Evolutionary conservation across 1,140 invertebrate genomes (phyloP).

Genomic region (Venturia canescens): DNA sequence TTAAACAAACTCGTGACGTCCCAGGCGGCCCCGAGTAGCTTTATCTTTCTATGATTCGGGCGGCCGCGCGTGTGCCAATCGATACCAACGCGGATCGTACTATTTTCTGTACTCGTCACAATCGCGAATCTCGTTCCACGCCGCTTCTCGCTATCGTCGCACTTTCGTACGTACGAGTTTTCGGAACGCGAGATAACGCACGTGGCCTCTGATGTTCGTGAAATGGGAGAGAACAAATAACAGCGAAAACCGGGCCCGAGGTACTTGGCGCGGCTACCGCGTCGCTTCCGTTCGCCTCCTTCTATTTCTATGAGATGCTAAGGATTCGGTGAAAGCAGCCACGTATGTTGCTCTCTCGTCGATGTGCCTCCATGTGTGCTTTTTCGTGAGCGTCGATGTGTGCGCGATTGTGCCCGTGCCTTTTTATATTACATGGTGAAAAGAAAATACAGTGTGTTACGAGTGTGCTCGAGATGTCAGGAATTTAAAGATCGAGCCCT

Average conservation of each 20-base stretch:
- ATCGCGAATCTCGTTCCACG: not conserved
- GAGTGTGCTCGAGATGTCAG: not conserved
- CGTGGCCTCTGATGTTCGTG: not conserved
- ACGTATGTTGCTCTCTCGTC: not conserved
- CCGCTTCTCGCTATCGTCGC: not conserved
- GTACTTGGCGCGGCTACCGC: too few relatives aligned
- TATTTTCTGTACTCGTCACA: too few relatives aligned
- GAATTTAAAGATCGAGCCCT: not conserved
- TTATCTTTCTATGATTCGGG: not conserved
- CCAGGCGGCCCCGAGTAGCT: not conserved
- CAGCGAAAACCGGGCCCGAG: too few relatives aligned
- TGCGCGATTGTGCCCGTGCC: too few relatives aligned
- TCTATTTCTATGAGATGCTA: not conserved
- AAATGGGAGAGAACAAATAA: not conserved
- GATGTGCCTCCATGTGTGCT: not conserved
- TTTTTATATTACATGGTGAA: not conserved
- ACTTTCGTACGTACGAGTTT: not conserved
- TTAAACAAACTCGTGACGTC: not conserved
- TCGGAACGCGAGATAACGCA: not conserved
- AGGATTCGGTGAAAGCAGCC: slow-evolving; percentile 20
- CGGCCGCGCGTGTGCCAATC: not conserved
- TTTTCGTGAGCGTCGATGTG: not conserved
- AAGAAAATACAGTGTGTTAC: slow-evolving; percentile 8
- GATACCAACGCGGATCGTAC: not conserved
- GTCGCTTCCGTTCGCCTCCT: not conserved